Percentiles rank a stretch among this genome's conserved stretches.
These are phyloP conservation scores for Cyclopterus lumpus DNA, from an alignment of 2,797 vertebrate genomes.

Conservation along the genomic window DNA sequence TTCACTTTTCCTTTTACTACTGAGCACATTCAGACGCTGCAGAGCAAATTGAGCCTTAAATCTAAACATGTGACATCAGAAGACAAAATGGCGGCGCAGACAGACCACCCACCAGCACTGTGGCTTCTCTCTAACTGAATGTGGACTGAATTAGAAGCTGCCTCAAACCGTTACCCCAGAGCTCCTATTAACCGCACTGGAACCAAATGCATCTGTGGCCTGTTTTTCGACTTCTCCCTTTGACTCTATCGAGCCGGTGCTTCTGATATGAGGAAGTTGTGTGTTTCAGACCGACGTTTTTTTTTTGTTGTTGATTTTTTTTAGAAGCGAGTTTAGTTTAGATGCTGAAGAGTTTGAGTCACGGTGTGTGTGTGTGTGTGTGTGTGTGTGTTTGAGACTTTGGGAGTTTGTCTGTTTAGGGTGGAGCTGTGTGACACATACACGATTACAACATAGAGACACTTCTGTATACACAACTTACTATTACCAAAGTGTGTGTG, in stretches of 20 bases:
- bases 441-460: constrained; percentile 17
- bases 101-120: constrained; percentile 68
- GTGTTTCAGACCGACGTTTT: constrained; percentile 21
- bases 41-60: constrained; percentile 74
- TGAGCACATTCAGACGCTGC: constrained; percentile 45
- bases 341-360: constrained; percentile 9
- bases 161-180: constrained; percentile 48
- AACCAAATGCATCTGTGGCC: constrained; percentile 59
- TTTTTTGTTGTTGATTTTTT: too few relatives aligned
- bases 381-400: constrained; percentile 8
- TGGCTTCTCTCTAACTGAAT: constrained; percentile 64
- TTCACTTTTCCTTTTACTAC: constrained; percentile 58
- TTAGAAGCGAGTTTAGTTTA: constrained; percentile 2
- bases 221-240: constrained; percentile 72
- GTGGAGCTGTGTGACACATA: constrained; percentile 43
- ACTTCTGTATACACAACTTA: constrained; percentile 27
- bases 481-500: constrained; percentile 15
- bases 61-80: constrained; percentile 79
- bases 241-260: constrained; percentile 52
- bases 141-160: constrained; percentile 72
- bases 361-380: constrained; percentile 3
- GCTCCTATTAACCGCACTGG: constrained; percentile 65
- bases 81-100: constrained; percentile 68
- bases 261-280: constrained; percentile 71
- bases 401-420: constrained; percentile 37